Conservation (phyloP, 2,888 invertebrate species). For the Plusia festucae region DNA sequence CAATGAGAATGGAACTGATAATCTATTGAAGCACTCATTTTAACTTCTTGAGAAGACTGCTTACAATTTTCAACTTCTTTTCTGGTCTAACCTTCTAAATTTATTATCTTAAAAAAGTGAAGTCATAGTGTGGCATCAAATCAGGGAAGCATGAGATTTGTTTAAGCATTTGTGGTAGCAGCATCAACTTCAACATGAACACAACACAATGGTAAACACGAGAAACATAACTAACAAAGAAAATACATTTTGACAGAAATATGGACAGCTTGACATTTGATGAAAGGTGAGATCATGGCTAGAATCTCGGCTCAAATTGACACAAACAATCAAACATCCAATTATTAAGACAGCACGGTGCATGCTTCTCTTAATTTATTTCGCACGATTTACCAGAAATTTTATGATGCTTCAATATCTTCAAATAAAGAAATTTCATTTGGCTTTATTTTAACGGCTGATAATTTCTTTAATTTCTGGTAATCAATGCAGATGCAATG, state of each 20-base stretch:
- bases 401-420: conserved; percentile 29
- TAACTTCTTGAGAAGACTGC: not conserved
- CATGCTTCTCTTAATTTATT: conserved; percentile 64
- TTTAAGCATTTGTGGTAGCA: conserved; percentile 20
- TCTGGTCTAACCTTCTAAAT: not conserved
- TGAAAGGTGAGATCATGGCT: conserved; percentile 75
- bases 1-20: conserved; percentile 1
- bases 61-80: not conserved
- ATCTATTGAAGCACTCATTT: conserved; percentile 9
- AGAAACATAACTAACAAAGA: conserved; percentile 66
- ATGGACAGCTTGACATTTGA: conserved; percentile 76
- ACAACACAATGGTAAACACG: conserved; percentile 49
- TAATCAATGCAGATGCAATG: conserved; percentile 32
- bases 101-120: not conserved
- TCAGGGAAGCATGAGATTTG: conserved; percentile 38
- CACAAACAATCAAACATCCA: conserved; percentile 34
- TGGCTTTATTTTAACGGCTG: not conserved
- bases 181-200: conserved; percentile 36
- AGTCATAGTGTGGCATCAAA: not conserved
- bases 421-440: conserved; percentile 16
- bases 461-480: conserved; percentile 39
- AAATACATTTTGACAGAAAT: conserved; percentile 81
- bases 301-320: conserved; percentile 45
- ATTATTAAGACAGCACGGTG: conserved; percentile 68
- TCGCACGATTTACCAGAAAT: conserved; percentile 47